Base-by-base conservation (phyloP, 2,113 vertebrate species). In the Spizaetus ornatus region DNA sequence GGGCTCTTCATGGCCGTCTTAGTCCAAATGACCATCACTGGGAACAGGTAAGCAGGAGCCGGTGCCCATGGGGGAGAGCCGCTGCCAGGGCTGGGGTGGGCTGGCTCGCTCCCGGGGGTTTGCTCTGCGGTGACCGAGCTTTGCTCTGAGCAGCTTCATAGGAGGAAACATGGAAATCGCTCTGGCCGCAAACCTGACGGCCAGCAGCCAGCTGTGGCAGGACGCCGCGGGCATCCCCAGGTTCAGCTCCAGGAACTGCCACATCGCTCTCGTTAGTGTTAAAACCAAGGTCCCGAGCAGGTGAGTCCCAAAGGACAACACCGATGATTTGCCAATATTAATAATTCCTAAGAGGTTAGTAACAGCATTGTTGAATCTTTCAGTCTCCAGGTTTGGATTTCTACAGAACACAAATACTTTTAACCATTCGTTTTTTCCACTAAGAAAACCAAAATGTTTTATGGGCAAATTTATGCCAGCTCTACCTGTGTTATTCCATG, bases 241-340 rank as follows among this genome's bases (percentile, higher is more conserved):
- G 7, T 80, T 97, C 62, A 76, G 48, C 56, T 32, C 66, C 3
- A 72, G 67, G 32, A 91, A 2, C 61, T 98, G 97, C 48, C 70
- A 32, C 42, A 3, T 94, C 59, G 4, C 70, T 13, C 62, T 95
- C 13, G 3, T 93, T 31, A 88, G 79, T 0, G 17, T 89, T 18
- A 92, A 94, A 85, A 79, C 96, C 93, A 98, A 85, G 32, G 71
- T 97, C 38, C 97, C 96, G 25, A 93, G 85, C 91, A 97, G 95
- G 96, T 97, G 82, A 96, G 59, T 47, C 50, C 77, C 52, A 10
- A 20, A 16, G 80, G 48, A 19, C 47, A 19, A 3, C 22, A 3
- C 6, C 0, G 0, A 3, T 3, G 26, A 1, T 17, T 10, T 50
- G 10, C 50, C 4, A 2, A 7, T 20, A 8, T 1, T 20, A 16